Evolutionary conservation across 2,113 vertebrate species (phyloP).

Genomic region (Malurus melanocephalus): DNA sequence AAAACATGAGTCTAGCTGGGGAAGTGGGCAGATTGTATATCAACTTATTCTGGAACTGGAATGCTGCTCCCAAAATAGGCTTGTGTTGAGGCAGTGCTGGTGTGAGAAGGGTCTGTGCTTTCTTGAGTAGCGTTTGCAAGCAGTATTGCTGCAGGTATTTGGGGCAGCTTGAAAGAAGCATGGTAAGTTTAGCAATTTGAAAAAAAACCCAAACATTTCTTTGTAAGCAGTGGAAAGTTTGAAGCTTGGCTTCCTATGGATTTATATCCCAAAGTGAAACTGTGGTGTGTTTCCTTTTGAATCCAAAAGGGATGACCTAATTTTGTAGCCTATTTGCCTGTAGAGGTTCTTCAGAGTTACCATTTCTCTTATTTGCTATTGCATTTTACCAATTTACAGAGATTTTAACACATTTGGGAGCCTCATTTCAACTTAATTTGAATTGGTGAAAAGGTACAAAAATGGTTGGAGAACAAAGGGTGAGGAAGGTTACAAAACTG

Average conservation of each 20-base stretch:
- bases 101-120: background rate
- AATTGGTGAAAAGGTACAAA: background rate
- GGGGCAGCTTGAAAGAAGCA: background rate
- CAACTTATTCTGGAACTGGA: background rate
- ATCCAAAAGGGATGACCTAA: background rate
- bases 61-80: rapidly evolving
- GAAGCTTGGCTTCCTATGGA: background rate
- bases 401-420: background rate
- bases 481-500: background rate
- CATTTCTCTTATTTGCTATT: background rate
- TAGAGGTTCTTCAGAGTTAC: background rate
- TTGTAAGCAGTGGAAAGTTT: background rate
- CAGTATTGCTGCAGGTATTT: background rate
- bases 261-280: background rate
- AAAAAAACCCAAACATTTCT: rapidly evolving
- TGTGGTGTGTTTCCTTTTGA: background rate
- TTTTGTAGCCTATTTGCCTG: background rate
- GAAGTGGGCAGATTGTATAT: rapidly evolving
- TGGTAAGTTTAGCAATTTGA: background rate
- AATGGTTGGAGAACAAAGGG: background rate
- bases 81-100: background rate
- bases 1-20: background rate
- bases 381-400: background rate
- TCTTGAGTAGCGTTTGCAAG: background rate
- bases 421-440: background rate